These are phyloP conservation scores for Vespertilio murinus DNA, from an alignment of 2,797 vertebrate genomes.

Conservation along the genomic window DNA sequence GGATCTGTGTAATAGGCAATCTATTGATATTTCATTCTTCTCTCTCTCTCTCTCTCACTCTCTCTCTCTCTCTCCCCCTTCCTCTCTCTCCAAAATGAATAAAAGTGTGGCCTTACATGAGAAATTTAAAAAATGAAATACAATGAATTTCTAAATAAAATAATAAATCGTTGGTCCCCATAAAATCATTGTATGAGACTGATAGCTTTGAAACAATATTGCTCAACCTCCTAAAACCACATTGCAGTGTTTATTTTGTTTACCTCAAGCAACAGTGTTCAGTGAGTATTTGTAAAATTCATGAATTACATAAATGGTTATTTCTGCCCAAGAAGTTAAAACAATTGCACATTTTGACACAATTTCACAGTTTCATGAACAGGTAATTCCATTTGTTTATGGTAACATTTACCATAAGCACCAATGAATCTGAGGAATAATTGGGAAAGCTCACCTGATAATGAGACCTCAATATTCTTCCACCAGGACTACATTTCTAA, in stretches of 20 bases:
- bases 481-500: neutral
- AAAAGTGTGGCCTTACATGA: too few relatives aligned
- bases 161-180: neutral
- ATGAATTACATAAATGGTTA: neutral
- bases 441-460: neutral
- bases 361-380: neutral
- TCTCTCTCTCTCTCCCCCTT: too few relatives aligned
- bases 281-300: neutral
- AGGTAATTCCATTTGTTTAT: neutral
- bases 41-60: too few relatives aligned
- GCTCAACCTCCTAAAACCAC: neutral
- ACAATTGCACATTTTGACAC: neutral
- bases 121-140: neutral
- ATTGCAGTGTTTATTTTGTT: neutral
- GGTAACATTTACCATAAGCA: neutral
- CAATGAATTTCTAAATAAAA: neutral
- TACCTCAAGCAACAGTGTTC: neutral
- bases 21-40: too few relatives aligned
- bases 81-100: too few relatives aligned
- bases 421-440: neutral
- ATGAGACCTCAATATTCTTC: neutral
- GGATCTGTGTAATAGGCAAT: too few relatives aligned
- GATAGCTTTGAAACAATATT: neutral
- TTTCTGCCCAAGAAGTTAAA: neutral
- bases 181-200: neutral